phyloP scores from a whole-genome alignment of 2,797 vertebrate species.

The Enteromius unitaeniatus region DNA sequence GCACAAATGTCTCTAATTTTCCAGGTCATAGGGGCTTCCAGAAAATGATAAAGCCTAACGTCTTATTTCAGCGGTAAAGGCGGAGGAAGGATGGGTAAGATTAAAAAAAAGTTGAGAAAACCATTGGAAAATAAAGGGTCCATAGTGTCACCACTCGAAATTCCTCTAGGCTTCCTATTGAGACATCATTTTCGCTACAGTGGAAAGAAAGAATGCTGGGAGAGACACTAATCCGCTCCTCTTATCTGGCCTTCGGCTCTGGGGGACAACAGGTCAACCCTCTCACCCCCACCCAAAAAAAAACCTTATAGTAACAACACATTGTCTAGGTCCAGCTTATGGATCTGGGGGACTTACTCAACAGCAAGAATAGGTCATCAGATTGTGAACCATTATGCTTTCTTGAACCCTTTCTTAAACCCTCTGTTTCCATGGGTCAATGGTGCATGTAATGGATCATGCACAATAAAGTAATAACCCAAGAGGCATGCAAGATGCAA shows the following conservation, averaged over 20 bases:
- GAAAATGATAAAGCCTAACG: constrained; percentile 47
- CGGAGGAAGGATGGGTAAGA: background rate
- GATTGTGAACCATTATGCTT: background rate
- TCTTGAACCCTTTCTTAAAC: constrained; percentile 20
- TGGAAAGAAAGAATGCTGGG: constrained; percentile 49
- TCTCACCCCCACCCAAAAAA: background rate
- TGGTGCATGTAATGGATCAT: background rate
- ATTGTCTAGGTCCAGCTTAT: background rate
- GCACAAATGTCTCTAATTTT: constrained; percentile 48
- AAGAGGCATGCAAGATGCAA: background rate
- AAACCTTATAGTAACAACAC: constrained; percentile 6
- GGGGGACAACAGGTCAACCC: constrained; percentile 45
- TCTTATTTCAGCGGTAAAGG: constrained; percentile 19
- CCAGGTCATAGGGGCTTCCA: constrained; percentile 46
- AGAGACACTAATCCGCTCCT: constrained; percentile 41
- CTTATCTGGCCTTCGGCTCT: constrained; percentile 46
- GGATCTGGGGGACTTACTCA: constrained; percentile 1
- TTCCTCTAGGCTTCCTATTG: constrained; percentile 45
- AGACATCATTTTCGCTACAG: constrained; percentile 58
- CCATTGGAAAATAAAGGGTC: background rate
- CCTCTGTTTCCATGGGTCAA: background rate
- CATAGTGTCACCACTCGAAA: constrained; percentile 1
- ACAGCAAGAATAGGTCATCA: constrained; percentile 38
- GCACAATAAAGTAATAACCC: background rate
- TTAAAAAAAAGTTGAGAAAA: background rate